Percentiles rank a stretch among this genome's conserved stretches.
phyloP scores from a whole-genome alignment of 2,797 vertebrate genomes.

The Geotrypetes seraphini region DNA sequence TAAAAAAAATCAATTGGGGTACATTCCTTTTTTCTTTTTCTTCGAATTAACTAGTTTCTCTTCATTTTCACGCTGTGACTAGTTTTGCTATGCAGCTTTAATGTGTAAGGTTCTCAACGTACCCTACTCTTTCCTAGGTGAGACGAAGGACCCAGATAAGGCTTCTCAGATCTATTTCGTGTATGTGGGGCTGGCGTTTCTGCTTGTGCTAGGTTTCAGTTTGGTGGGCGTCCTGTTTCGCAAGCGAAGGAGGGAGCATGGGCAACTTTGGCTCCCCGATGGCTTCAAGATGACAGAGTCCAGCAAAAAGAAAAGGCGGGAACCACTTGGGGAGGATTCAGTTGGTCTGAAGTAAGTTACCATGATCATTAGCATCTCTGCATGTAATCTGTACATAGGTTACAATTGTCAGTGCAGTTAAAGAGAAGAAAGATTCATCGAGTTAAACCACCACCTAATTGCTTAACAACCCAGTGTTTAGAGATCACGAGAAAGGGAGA shows the following conservation, averaged over 20 bases:
- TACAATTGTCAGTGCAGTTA: no score
- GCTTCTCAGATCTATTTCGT: conserved; percentile 60
- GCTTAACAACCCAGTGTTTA: no score
- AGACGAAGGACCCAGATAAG: conserved; percentile 40
- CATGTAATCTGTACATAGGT: no score
- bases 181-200: conserved; percentile 62
- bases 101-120: conserved; percentile 23
- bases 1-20: neutral
- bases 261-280: conserved; percentile 96
- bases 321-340: conserved; percentile 91
- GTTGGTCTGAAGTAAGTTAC: conserved; percentile 89
- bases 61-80: conserved; percentile 30
- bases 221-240: conserved; percentile 82
- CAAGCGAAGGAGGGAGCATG: conserved; percentile 87
- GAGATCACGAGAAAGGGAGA: no score
- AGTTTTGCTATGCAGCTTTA: conserved; percentile 32
- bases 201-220: conserved; percentile 67
- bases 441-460: no score
- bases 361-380: no score
- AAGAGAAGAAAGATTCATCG: neutral
- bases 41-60: conserved; percentile 35
- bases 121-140: conserved; percentile 55
- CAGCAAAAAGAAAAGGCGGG: conserved; percentile 93
- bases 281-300: conserved; percentile 92
- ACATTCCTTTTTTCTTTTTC: neutral